Evolutionary conservation across 2,113 vertebrate species (phyloP).

Genomic region (Corydoras sp.): DNA sequence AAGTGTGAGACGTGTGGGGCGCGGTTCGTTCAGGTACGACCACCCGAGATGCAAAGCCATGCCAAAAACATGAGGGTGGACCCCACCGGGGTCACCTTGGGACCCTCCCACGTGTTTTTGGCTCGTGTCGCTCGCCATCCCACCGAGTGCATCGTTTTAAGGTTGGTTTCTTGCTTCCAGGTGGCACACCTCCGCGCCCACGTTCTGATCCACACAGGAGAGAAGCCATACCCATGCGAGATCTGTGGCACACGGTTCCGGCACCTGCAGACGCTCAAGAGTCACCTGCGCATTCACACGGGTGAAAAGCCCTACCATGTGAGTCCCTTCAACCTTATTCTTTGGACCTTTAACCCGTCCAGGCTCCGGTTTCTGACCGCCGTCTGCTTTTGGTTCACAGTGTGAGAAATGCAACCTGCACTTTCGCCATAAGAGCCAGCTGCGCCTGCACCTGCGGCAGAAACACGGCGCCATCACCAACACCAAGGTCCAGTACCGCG

Average conservation of each 20-base stretch:
- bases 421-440: constrained; percentile 98
- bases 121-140: too few species aligned
- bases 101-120: too few species aligned
- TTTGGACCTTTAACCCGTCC: too few species aligned
- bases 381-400: constrained; percentile 53
- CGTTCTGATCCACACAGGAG: constrained; percentile 92
- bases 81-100: too few species aligned
- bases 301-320: constrained; percentile 99
- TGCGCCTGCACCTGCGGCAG: constrained; percentile 91
- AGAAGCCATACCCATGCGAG: constrained; percentile 97
- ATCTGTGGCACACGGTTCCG: constrained; percentile 96
- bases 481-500: constrained; percentile 96
- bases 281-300: constrained; percentile 95
- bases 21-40: constrained; percentile 79
- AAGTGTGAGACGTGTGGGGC: constrained; percentile 94
- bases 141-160: too few species aligned
- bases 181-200: constrained; percentile 96
- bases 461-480: constrained; percentile 99
- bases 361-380: not conserved
- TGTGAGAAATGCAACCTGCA: constrained; percentile 99
- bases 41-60: not conserved
- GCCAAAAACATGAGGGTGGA: too few species aligned
- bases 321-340: constrained; percentile 46
- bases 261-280: constrained; percentile 94
- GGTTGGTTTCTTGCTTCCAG: constrained; percentile 51